phyloP scores from a whole-genome alignment of 2,888 invertebrate genomes.

The Ypsolopha sequella region DNA sequence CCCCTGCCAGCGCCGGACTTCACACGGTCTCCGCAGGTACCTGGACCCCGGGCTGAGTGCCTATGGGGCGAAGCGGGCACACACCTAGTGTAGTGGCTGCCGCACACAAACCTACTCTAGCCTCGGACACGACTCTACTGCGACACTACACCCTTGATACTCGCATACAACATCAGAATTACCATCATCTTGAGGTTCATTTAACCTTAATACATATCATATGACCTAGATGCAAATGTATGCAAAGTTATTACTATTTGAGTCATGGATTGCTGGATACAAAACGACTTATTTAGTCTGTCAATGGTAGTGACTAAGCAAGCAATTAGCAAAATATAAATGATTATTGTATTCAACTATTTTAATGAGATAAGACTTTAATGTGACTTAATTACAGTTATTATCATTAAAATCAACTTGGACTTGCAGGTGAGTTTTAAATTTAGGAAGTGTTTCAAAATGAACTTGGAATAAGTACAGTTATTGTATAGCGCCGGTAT shows the following conservation, averaged over 20 bases:
- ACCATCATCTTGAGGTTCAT: neutral
- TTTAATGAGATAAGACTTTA: slow-evolving; percentile 4
- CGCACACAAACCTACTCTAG: neutral
- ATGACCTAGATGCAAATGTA: slow-evolving; percentile 4
- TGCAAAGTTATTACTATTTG: slow-evolving; percentile 1
- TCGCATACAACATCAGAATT: neutral
- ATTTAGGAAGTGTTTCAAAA: neutral
- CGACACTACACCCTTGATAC: slow-evolving; percentile 1
- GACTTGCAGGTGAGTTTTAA: neutral
- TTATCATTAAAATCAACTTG: neutral
- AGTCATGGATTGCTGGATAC: neutral
- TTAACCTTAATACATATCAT: neutral
- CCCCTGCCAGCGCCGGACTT: slow-evolving; percentile 62
- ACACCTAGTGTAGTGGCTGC: neutral
- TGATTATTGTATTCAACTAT: neutral
- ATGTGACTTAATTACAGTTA: neutral
- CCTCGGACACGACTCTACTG: neutral
- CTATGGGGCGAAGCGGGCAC: neutral
- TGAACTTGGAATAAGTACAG: neutral
- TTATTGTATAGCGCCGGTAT: slow-evolving; percentile 4
- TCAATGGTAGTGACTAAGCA: slow-evolving; percentile 1
- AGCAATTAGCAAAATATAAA: slow-evolving; percentile 5
- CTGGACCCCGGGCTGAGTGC: slow-evolving; percentile 4
- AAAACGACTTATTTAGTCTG: neutral
- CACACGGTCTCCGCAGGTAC: slow-evolving; percentile 58